Percentiles rank a stretch among this genome's conserved stretches.
These are phyloP conservation scores for Cataglyphis livida DNA, from an alignment of 2,888 invertebrate genomes.

Conservation along the genomic window DNA sequence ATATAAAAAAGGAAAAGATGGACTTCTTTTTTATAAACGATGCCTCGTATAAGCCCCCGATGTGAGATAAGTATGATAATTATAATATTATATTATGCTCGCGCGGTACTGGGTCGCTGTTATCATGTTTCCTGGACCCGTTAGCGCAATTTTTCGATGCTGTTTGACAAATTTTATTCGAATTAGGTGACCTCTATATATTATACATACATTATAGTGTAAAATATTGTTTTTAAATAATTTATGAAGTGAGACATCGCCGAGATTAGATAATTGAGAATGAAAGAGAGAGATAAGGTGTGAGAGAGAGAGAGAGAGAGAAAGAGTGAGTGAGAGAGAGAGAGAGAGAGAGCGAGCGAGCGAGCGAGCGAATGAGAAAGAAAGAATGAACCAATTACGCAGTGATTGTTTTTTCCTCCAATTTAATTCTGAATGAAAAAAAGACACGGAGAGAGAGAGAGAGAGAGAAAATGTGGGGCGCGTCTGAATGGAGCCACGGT, in stretches of 20 bases:
- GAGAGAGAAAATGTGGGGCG: constrained; percentile 74
- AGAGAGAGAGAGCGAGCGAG: no score
- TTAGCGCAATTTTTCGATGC: constrained; percentile 77
- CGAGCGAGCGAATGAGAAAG: constrained; percentile 55
- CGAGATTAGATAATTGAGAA: constrained; percentile 80
- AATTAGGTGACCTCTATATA: constrained; percentile 80
- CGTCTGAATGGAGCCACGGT: constrained; percentile 79
- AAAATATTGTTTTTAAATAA: constrained; percentile 83
- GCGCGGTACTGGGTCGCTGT: constrained; percentile 81
- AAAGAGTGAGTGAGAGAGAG: constrained; percentile 16
- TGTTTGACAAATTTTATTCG: constrained; percentile 80
- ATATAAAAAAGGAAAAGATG: constrained; percentile 75
- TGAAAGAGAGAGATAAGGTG: constrained; percentile 61
- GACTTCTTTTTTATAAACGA: constrained; percentile 76
- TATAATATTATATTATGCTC: constrained; percentile 76
- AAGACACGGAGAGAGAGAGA: constrained; percentile 65
- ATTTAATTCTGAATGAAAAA: constrained; percentile 58
- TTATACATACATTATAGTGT: constrained; percentile 83
- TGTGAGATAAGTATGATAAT: constrained; percentile 78
- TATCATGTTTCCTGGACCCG: constrained; percentile 82
- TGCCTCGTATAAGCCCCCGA: constrained; percentile 84
- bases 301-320: constrained; percentile 49
- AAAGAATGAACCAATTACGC: constrained; percentile 44
- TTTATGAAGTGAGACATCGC: constrained; percentile 82
- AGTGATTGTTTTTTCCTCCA: constrained; percentile 66